Conservation (phyloP, 1,140 invertebrate species). For the Listronotus bonariensis region DNA sequence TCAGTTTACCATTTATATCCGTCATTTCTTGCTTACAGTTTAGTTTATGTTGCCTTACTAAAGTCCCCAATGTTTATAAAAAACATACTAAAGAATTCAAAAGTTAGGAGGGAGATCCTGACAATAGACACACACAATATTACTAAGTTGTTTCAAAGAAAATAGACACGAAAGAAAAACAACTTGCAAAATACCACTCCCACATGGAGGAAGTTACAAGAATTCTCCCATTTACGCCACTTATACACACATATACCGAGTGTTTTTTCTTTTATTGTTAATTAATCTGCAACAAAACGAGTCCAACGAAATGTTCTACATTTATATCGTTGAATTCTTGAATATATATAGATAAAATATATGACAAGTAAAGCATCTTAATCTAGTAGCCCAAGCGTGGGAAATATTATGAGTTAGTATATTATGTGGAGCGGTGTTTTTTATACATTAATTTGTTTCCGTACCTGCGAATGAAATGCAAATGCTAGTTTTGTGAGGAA, state of each 20-base stretch:
- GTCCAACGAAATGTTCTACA: neutral
- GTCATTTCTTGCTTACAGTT: too few relatives aligned
- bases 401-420: neutral
- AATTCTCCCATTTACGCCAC: neutral
- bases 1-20: too few relatives aligned
- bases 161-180: neutral
- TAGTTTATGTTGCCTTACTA: too few relatives aligned
- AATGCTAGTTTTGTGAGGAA: too few relatives aligned
- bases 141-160: too few relatives aligned
- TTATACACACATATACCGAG: neutral
- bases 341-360: constrained; percentile 8
- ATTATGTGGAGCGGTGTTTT: constrained; percentile 3
- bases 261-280: constrained; percentile 2
- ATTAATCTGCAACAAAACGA: constrained; percentile 3
- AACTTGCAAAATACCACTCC: neutral
- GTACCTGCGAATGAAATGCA: neutral
- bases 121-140: too few relatives aligned
- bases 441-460: neutral
- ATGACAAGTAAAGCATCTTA: constrained; percentile 1
- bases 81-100: too few relatives aligned
- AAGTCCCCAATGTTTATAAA: too few relatives aligned
- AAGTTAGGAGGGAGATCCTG: too few relatives aligned
- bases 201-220: neutral
- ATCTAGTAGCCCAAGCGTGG: neutral
- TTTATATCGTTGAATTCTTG: constrained; percentile 7